Conservation (phyloP, 2,113 vertebrate genomes). For the Hydropotes inermis region DNA sequence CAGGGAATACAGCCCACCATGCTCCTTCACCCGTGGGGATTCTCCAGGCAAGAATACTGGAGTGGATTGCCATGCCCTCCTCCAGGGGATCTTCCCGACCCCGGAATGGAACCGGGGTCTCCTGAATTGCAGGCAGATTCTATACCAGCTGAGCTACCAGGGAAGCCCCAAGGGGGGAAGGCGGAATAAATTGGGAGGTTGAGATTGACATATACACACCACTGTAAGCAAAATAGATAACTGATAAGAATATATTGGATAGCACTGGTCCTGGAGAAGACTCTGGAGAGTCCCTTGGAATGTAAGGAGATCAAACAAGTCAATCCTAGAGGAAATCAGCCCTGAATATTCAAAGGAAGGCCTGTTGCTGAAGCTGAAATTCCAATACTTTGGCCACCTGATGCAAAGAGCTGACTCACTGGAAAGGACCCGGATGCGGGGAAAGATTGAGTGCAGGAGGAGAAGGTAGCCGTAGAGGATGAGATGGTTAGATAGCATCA, state of each 20-base stretch:
- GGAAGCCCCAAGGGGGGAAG: neutral
- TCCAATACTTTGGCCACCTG: neutral
- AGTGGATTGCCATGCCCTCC: neutral
- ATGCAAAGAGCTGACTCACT: neutral
- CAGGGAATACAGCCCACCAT: neutral
- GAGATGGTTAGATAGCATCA: neutral
- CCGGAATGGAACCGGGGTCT: neutral
- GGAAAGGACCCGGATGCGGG: neutral
- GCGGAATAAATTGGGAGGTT: neutral
- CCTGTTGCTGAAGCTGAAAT: neutral
- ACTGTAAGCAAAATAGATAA: neutral
- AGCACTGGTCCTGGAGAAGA: neutral
- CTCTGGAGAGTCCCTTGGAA: neutral
- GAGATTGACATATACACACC: neutral
- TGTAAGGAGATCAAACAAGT: neutral
- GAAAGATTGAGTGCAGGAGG: neutral
- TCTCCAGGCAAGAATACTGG: neutral
- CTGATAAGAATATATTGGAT: neutral
- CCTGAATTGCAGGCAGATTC: neutral
- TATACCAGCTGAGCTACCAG: neutral
- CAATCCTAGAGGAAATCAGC: neutral
- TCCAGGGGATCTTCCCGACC: neutral
- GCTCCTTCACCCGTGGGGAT: neutral
- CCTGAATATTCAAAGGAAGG: neutral
- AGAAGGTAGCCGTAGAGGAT: neutral